These are phyloP conservation scores for Semicossyphus pulcher DNA, from an alignment of 2,113 vertebrate species.

Conservation along the genomic window DNA sequence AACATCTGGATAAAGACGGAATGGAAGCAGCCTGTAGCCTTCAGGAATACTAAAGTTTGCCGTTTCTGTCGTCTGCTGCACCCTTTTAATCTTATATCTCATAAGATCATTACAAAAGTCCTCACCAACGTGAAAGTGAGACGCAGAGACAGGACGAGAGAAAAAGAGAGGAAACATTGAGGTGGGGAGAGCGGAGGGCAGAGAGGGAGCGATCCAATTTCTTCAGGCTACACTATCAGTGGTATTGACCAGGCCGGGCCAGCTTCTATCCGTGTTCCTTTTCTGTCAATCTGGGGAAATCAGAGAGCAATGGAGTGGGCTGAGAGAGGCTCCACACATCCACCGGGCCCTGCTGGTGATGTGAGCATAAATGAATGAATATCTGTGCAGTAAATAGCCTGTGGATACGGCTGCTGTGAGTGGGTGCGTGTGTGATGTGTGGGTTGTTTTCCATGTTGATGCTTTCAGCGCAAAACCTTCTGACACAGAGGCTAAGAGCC, in stretches of 20 bases:
- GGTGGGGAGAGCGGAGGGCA: not conserved
- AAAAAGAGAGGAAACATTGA: slow-evolving; percentile 12
- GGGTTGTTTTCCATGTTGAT: slow-evolving; percentile 74
- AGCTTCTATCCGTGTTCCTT: slow-evolving; percentile 72
- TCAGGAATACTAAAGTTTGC: slow-evolving; percentile 12
- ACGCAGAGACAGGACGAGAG: slow-evolving; percentile 8
- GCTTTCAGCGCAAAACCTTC: slow-evolving; percentile 68
- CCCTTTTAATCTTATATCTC: slow-evolving; percentile 21
- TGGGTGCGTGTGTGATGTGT: slow-evolving; percentile 63
- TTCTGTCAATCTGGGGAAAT: slow-evolving; percentile 82
- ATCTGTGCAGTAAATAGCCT: slow-evolving; percentile 71
- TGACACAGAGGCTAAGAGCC: slow-evolving; percentile 60
- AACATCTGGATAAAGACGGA: slow-evolving; percentile 26
- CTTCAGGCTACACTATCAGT: slow-evolving; percentile 70
- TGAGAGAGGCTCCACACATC: slow-evolving; percentile 45
- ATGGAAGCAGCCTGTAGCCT: slow-evolving; percentile 34
- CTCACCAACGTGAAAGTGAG: slow-evolving; percentile 22
- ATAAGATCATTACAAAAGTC: slow-evolving; percentile 27
- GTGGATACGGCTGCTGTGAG: slow-evolving; percentile 63
- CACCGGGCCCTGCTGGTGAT: slow-evolving; percentile 15
- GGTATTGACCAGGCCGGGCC: slow-evolving; percentile 75
- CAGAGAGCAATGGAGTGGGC: slow-evolving; percentile 71
- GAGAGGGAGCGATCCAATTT: slow-evolving; percentile 73
- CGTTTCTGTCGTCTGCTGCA: slow-evolving; percentile 13
- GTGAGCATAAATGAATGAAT: slow-evolving; percentile 70